Base-by-base conservation (phyloP, 2,113 vertebrate species). In the Taxidea taxus region DNA sequence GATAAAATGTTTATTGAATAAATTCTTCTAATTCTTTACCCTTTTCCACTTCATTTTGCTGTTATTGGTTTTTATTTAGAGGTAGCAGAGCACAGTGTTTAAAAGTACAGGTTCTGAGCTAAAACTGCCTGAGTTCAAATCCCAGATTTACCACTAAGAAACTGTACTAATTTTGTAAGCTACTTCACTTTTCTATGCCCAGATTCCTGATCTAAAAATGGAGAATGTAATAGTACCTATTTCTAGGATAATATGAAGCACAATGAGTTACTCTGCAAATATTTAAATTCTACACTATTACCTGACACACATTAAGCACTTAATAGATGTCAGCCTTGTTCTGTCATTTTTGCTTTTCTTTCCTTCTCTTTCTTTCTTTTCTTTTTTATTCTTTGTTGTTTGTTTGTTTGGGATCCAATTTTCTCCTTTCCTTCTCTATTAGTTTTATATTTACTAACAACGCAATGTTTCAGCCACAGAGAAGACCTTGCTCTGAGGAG, bases 371-470 rank as follows among this genome's bases (percentile, higher is more conserved):
- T 70, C 18, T 29, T 54, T 3, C 9, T 77, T 68, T 47, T 87
- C 8, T 49, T 85, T 29, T 49, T 70, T 60, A 11, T 60, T 78
- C 13, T 85, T 72, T 77, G n/a, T 60, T 60, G 27, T 77, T 78
- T 91, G 62, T 64, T 70, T 92, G 9, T 94, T 87, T 75, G 37
- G 51, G 62, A 89, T 83, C 64, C 21, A 42, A 39, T 86, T 92
- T 97, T 90, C 34, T 84, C 37, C 56, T 23, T 66, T 91, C 44
- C 7, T 87, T 13, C 75, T 29, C 31, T 87, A 62, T 54, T 75
- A 62, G 31, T 93, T 94, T 96, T 44, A 70, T 91, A 95, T 97
- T 97, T 94, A 89, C 49, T 94, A 97, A 95, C 64, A 95, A 86
- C n/a, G 88, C 68, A 75, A 85, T 82, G 58, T 88, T 74, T 80